These are phyloP conservation scores for Temnothorax curvispinosus DNA, from an alignment of 1,140 invertebrate species.

Conservation along the genomic window DNA sequence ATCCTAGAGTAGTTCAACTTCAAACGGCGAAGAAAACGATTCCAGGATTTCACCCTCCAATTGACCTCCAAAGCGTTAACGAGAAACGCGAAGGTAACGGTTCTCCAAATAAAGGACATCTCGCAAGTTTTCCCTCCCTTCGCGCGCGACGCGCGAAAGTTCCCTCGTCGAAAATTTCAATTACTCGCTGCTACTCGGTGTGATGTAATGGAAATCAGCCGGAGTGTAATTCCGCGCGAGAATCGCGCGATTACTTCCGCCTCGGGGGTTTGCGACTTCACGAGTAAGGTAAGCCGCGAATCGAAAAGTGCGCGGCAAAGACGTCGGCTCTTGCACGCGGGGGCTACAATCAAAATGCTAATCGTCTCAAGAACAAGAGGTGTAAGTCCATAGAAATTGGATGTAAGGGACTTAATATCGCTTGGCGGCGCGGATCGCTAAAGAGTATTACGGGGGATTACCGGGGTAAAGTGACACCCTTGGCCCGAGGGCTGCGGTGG, in stretches of 20 bases:
- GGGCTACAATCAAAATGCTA: conserved; percentile 84
- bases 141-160: not conserved
- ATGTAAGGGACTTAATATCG: conserved; percentile 83
- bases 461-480: conserved; percentile 82
- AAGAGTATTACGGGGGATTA: conserved; percentile 84
- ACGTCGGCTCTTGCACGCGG: not conserved
- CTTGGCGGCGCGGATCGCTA: conserved; percentile 78
- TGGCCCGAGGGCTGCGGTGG: conserved; percentile 74
- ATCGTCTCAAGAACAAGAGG: conserved; percentile 80
- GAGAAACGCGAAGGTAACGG: conserved; percentile 35
- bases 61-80: conserved; percentile 47
- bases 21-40: conserved; percentile 40
- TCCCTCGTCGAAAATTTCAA: conserved; percentile 43
- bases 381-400: conserved; percentile 84
- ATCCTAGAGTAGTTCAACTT: conserved; percentile 18
- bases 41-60: conserved; percentile 50
- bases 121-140: not conserved
- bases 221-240: conserved; percentile 25
- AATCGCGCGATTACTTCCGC: conserved; percentile 52
- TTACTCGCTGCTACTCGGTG: conserved; percentile 33
- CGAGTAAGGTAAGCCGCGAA: conserved; percentile 9
- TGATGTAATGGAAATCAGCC: conserved; percentile 56
- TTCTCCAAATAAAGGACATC: conserved; percentile 44
- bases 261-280: conserved; percentile 14
- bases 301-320: conserved; percentile 31